Conservation (phyloP, 2,888 invertebrate genomes). For the Drosophila niveifrons region DNA sequence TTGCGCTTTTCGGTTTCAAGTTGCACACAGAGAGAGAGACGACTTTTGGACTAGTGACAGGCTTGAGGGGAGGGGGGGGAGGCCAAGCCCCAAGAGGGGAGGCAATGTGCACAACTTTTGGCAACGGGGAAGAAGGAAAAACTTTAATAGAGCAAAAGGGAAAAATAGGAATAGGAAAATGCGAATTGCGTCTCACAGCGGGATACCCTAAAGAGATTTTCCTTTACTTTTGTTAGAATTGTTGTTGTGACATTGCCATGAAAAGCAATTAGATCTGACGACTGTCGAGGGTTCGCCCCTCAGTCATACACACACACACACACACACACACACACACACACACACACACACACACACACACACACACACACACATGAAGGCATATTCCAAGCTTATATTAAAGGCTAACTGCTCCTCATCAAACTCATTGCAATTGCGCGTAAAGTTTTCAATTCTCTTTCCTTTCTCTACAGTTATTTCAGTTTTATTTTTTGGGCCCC, state of each 20-base stretch:
- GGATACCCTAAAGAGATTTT: slow-evolving; percentile 43
- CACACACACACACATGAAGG: background rate
- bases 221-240: slow-evolving; percentile 39
- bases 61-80: background rate
- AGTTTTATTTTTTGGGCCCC: background rate
- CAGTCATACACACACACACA: slow-evolving; percentile 8
- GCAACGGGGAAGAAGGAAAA: slow-evolving; percentile 14
- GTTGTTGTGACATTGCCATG: slow-evolving; percentile 61
- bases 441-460: slow-evolving; percentile 28
- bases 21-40: slow-evolving; percentile 30
- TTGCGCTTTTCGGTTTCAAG: slow-evolving; percentile 61
- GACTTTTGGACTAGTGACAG: slow-evolving; percentile 10
- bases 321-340: background rate
- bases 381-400: slow-evolving; percentile 4
- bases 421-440: slow-evolving; percentile 22
- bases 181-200: slow-evolving; percentile 40
- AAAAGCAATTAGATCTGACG: slow-evolving; percentile 61
- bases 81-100: background rate
- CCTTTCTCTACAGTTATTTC: background rate
- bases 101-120: slow-evolving; percentile 41
- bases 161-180: slow-evolving; percentile 37
- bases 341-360: background rate
- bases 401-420: slow-evolving; percentile 17
- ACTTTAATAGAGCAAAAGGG: slow-evolving; percentile 60
- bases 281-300: slow-evolving; percentile 34